phyloP scores from a whole-genome alignment of 35 echinoderm and acorn worm genomes.

The Acanthaster planci region DNA sequence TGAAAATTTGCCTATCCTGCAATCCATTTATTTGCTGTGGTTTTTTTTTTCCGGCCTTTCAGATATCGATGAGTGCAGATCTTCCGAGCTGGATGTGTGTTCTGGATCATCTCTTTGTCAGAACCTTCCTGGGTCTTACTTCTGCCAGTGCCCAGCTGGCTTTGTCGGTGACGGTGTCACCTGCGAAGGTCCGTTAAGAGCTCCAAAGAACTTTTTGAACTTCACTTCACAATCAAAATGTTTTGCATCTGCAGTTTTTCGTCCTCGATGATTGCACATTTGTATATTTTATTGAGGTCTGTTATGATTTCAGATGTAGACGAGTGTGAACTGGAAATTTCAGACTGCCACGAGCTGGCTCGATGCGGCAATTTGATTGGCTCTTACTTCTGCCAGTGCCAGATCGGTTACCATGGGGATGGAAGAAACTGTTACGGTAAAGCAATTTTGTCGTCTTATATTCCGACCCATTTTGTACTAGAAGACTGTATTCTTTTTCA shows the following conservation, averaged over 20 bases:
- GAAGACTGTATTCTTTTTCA: no score
- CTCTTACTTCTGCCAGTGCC: slow-evolving; percentile 93
- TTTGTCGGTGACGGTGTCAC: slow-evolving; percentile 63
- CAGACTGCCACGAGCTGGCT: slow-evolving; percentile 69
- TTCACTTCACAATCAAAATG: not conserved
- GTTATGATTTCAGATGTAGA: slow-evolving; percentile 61
- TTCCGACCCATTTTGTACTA: no score
- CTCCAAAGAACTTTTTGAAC: no score
- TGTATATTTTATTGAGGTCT: not conserved
- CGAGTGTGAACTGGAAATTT: slow-evolving; percentile 57
- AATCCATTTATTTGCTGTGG: slow-evolving; percentile 7
- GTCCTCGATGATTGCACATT: not conserved
- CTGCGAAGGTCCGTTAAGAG: slow-evolving; percentile 51
- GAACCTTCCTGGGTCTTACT: slow-evolving; percentile 65
- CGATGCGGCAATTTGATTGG: slow-evolving; percentile 87
- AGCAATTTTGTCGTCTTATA: not conserved
- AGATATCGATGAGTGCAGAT: slow-evolving; percentile 89
- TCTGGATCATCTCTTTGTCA: slow-evolving; percentile 62
- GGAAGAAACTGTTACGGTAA: slow-evolving; percentile 80
- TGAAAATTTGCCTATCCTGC: not conserved
- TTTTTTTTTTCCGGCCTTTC: slow-evolving; percentile 21
- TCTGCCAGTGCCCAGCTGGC: slow-evolving; percentile 80
- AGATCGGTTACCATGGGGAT: slow-evolving; percentile 76
- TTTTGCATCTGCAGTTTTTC: not conserved
- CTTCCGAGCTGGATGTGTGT: slow-evolving; percentile 31